Conservation (phyloP, 2,113 vertebrate species). For the Melierax canorus region DNA sequence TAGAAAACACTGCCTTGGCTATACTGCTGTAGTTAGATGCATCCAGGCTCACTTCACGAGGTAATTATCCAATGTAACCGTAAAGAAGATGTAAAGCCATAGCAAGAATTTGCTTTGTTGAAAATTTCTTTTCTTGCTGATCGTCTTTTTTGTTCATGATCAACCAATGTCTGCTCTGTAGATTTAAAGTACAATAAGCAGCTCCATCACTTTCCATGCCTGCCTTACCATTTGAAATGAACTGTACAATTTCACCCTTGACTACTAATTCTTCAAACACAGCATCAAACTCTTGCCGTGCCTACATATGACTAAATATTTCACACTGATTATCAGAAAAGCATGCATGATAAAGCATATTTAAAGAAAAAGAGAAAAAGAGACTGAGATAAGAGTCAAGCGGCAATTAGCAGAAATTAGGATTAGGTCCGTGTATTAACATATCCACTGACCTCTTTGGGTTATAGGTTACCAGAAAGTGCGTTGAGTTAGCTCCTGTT, state of each 20-base stretch:
- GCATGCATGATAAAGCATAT: not conserved
- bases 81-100: not conserved
- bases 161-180: not conserved
- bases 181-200: not conserved
- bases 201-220: not conserved
- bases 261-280: not conserved
- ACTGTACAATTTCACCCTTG: not conserved
- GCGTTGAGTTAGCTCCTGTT: not conserved
- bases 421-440: not conserved
- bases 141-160: not conserved
- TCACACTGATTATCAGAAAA: not conserved
- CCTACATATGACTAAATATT: not conserved
- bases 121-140: not conserved
- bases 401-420: not conserved
- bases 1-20: not conserved
- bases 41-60: not conserved
- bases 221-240: not conserved
- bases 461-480: not conserved
- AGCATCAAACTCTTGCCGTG: not conserved
- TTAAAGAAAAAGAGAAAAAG: not conserved
- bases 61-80: not conserved
- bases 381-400: not conserved
- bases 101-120: not conserved
- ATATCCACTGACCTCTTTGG: not conserved
- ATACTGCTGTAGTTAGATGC: fast-evolving